Evolutionary conservation across 2,888 invertebrate species (phyloP), one percentile per base, ranked within the genome.

Genomic region (Parelbella ahira): DNA sequence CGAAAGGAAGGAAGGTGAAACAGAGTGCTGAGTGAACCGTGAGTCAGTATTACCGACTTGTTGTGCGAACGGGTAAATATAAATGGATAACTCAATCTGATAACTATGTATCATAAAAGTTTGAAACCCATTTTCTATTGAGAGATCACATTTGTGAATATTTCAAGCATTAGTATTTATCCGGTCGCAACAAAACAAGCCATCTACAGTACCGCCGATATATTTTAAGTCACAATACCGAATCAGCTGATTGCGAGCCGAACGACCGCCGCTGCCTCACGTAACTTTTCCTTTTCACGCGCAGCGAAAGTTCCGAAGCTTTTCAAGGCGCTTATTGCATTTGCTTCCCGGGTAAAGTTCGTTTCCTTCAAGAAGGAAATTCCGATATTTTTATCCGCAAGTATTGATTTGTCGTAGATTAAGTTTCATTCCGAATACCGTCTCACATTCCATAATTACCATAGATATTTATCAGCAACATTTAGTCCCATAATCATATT

Each of bases 1-100:
- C 2, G 86, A 86, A 50, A 62, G 83, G 45, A 82, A 83, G 49
- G 86, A 86, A 54, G 86, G 86, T 48, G 86, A 86, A 58, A 86
- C 86, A 15, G 86, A 86, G 61, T 86, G 86, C 55, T 86, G 79
- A 53, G 42, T 42, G 34, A 42, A 33, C 7, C 44, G 52, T 49
- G 9, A 41, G 54, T 54, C 57, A 67, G 61, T 63, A 63, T 63
- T 64, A 58, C 38, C 34, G 30, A 30, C 23, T 42, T 34, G 34
- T 27, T 33, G 13, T 15, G 33, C 34, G 27, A 42, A 28, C 27
- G 34, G 13, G 21, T 42, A 27, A 41, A 25, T 20, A 36, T 11
- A 7, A 6, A 27, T n/a, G 29, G 7, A 21, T 32, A 30, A n/a
- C n/a, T n/a, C n/a, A n/a, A n/a, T n/a, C n/a, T n/a, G n/a, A n/a